phyloP scores from a whole-genome alignment of 2,113 vertebrate species.

The Phoenicopterus ruber region DNA sequence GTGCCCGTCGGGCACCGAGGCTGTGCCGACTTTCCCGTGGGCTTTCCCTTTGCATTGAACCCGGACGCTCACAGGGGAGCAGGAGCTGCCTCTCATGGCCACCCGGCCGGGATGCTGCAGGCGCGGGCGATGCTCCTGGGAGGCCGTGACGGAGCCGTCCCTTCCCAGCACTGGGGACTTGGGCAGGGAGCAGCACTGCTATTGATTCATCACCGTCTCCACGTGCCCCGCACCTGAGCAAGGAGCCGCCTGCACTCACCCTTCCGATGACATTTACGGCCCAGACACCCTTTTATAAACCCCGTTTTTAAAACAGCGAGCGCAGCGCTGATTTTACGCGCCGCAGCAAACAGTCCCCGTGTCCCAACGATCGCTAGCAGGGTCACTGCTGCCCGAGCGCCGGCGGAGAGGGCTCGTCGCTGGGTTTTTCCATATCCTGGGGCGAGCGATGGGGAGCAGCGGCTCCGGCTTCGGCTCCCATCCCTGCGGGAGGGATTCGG shows the following conservation, averaged over 20 bases:
- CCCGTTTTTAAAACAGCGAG: accelerated
- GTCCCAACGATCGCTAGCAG: background rate
- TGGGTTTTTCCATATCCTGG: conserved; percentile 26
- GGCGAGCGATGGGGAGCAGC: background rate
- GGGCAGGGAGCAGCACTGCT: accelerated
- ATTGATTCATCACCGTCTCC: background rate
- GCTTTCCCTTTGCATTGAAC: accelerated
- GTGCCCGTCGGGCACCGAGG: background rate
- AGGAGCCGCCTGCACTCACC: accelerated
- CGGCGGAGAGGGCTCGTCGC: accelerated
- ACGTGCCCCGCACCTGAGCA: accelerated
- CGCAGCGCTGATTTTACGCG: accelerated
- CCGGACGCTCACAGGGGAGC: accelerated
- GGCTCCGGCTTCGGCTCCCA: accelerated
- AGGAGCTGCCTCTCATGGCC: background rate
- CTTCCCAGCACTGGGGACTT: accelerated
- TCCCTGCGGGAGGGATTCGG: background rate
- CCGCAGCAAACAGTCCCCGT: accelerated
- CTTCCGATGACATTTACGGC: accelerated
- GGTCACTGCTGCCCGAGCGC: background rate
- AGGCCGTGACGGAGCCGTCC: background rate
- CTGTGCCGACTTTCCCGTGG: accelerated
- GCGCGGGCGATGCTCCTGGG: accelerated
- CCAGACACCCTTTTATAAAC: background rate
- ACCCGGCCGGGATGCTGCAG: accelerated